Evolutionary conservation across 2,888 invertebrate genomes (phyloP), one percentile per base, ranked within the genome.

Genomic region (Parnassius mnemosyne): DNA sequence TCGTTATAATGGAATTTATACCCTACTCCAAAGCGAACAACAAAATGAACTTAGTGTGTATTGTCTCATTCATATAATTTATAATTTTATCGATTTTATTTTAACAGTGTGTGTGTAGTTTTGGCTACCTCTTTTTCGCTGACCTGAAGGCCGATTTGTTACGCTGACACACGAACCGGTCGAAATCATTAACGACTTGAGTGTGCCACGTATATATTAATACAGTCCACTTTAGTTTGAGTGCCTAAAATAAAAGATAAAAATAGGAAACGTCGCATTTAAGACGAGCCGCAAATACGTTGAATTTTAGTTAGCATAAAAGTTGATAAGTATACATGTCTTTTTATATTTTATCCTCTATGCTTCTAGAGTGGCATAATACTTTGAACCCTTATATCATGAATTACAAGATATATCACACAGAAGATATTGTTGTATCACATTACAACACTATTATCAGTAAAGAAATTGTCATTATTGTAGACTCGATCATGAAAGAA

Each of bases 91-190:
- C 5, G 5, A 34, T 34, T 5, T 60, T 41, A 49, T 46, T 10
- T 20, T 20, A 20, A 20, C 49, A n/a, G n/a, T 9, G 53, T 47
- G 54, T 60, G 16, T 34, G 41, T 11, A 52, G 12, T 42, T 53
- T 53, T 42, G 42, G 41, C 55, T 41, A 51, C 51, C 34, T 51
- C 55, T 61, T 55, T 55, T 51, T 61, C 7, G 46, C 50, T 25
- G 49, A 60, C 60, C 60, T 55, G 53, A 55, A 60, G 60, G 54
- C 34, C 60, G 50, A 44, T 54, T 49, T 44, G 55, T 44, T 25
- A 54, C 42, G 54, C 54, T n/a, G 42, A 55, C 55, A 51, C 51
- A 41, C 12, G 43, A 58, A 58, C 57, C 63, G 58, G 63, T 58
- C 13, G 49, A 53, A 52, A 41, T 43, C n/a, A 53, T 54, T 54